phyloP scores from a whole-genome alignment of 2,797 vertebrate species.

The Propithecus perrieri region DNA sequence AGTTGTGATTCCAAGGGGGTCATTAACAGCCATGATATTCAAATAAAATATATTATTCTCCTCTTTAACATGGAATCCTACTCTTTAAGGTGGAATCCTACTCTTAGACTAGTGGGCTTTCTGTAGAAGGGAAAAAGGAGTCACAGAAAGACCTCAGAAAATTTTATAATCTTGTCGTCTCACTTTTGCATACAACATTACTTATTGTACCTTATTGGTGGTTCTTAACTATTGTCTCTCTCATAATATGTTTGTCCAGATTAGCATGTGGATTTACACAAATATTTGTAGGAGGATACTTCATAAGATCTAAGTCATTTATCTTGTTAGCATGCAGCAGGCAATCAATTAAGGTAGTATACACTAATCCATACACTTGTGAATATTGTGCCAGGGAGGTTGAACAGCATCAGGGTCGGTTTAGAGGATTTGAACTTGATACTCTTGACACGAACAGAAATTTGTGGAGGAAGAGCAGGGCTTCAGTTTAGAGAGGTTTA shows the following conservation, averaged over 20 bases:
- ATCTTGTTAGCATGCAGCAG: neutral
- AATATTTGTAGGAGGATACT: neutral
- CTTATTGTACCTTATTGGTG: neutral
- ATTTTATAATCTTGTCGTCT: neutral
- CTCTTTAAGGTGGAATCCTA: neutral
- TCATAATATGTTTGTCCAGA: neutral
- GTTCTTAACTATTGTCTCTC: neutral
- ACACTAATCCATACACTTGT: too few species aligned
- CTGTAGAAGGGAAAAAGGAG: neutral
- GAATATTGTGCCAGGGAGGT: fast-evolving
- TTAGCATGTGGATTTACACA: neutral
- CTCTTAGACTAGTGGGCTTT: neutral
- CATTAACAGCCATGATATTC: neutral
- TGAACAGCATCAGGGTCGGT: neutral
- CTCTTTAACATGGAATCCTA: neutral
- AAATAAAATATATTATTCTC: neutral
- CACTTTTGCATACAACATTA: neutral
- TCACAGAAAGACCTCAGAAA: neutral
- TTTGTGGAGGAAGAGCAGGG: neutral
- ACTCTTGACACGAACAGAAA: neutral
- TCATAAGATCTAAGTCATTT: neutral
- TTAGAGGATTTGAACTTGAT: neutral
- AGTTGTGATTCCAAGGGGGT: neutral
- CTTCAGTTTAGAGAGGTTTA: neutral
- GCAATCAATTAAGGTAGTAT: neutral